Evolutionary conservation across 2,797 vertebrate genomes (phyloP).

Genomic region (Uromys caudimaculatus): DNA sequence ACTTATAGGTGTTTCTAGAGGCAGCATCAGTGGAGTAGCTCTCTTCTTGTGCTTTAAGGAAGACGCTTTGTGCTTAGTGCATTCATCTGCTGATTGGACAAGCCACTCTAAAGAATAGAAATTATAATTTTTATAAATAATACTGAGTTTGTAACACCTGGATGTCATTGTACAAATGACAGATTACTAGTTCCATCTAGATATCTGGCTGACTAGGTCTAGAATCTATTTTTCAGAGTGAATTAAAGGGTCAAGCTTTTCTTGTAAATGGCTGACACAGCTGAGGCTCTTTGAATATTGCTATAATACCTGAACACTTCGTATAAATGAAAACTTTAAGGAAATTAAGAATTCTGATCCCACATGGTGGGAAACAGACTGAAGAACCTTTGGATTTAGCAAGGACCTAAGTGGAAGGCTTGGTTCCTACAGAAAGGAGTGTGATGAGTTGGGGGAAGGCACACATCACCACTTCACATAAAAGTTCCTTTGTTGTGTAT

Average conservation of each 20-base stretch:
- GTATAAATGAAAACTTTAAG: slow-evolving; percentile 81
- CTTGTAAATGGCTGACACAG: slow-evolving; percentile 85
- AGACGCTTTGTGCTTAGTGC: slow-evolving; percentile 84
- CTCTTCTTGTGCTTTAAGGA: slow-evolving; percentile 85
- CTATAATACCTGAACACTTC: slow-evolving; percentile 95
- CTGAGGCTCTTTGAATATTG: slow-evolving; percentile 95
- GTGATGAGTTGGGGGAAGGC: slow-evolving; percentile 90
- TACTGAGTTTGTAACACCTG: slow-evolving; percentile 57
- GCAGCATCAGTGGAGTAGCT: slow-evolving; percentile 62
- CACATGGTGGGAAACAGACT: slow-evolving; percentile 92
- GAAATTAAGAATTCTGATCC: slow-evolving; percentile 82
- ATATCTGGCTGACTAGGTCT: background rate
- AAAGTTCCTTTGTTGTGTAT: slow-evolving; percentile 83
- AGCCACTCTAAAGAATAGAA: slow-evolving; percentile 66
- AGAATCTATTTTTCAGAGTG: slow-evolving; percentile 51
- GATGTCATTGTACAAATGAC: slow-evolving; percentile 48
- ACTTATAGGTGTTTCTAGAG: slow-evolving; percentile 55
- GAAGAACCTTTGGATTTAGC: slow-evolving; percentile 97
- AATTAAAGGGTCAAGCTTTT: slow-evolving; percentile 49
- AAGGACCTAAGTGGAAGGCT: slow-evolving; percentile 90
- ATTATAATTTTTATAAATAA: slow-evolving; percentile 55
- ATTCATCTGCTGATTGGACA: slow-evolving; percentile 69
- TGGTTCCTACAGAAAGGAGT: slow-evolving; percentile 88
- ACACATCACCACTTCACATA: slow-evolving; percentile 93
- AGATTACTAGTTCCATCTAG: slow-evolving; percentile 36